phyloP scores from a whole-genome alignment of 2,888 invertebrate species.

The Heliconius charithonia region DNA sequence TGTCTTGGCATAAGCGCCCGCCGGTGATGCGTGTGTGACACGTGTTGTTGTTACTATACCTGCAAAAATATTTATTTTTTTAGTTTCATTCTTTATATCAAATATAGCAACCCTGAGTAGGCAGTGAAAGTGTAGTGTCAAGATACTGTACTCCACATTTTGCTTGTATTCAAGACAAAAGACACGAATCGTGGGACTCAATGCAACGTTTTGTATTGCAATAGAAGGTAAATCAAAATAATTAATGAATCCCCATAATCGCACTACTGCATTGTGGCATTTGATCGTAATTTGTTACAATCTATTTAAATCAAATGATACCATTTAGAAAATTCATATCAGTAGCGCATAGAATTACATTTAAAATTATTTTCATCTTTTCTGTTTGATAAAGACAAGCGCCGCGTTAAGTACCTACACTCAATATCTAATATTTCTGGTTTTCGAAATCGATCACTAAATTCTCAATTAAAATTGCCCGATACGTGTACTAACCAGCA shows the following conservation, averaged over 20 bases:
- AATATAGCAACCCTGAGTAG: background rate
- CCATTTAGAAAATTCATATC: background rate
- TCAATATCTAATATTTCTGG: background rate
- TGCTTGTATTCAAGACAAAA: background rate
- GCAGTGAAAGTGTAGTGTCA: background rate
- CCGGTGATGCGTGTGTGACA: constrained; percentile 91
- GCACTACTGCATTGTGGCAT: too few species aligned
- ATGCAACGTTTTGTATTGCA: background rate
- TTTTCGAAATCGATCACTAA: background rate
- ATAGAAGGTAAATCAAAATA: background rate
- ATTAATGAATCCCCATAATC: background rate
- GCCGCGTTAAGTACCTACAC: background rate
- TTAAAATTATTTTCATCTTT: background rate
- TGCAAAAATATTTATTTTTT: constrained; percentile 37
- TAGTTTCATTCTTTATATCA: background rate
- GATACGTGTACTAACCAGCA: constrained; percentile 53
- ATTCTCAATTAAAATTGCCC: too few species aligned
- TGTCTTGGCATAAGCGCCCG: constrained; percentile 84
- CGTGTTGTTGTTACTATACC: constrained; percentile 91
- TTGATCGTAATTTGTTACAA: too few species aligned
- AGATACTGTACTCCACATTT: background rate
- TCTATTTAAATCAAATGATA: background rate
- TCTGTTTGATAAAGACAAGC: background rate
- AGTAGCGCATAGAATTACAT: background rate
- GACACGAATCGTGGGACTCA: background rate